Percentiles rank a stretch among this genome's conserved stretches.
Evolutionary conservation across 2,888 invertebrate species (phyloP).

Genomic region (Diabrotica balteata): DNA sequence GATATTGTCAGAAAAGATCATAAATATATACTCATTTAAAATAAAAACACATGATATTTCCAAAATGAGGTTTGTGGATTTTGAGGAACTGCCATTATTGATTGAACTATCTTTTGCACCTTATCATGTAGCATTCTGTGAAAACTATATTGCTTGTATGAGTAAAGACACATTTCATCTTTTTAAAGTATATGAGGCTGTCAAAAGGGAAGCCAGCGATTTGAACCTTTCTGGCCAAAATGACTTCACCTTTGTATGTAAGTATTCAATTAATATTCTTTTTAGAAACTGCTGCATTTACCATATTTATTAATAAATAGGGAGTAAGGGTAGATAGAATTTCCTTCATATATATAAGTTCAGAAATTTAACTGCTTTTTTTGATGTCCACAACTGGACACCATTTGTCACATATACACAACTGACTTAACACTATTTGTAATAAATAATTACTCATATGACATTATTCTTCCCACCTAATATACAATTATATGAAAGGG

Average conservation of each 20-base stretch:
- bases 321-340: not conserved
- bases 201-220: constrained; percentile 34
- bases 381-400: no score
- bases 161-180: constrained; percentile 69
- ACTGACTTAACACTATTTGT: no score
- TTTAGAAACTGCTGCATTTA: not conserved
- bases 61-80: constrained; percentile 73
- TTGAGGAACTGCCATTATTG: constrained; percentile 71
- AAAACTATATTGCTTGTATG: constrained; percentile 73
- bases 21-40: constrained; percentile 67
- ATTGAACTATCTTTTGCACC: constrained; percentile 71
- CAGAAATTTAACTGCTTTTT: no score
- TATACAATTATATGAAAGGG: no score
- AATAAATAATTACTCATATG: no score
- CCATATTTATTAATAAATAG: not conserved
- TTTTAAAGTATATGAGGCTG: constrained; percentile 62
- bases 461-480: no score
- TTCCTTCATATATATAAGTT: no score
- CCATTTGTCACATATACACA: no score
- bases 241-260: constrained; percentile 53
- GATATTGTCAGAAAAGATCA: constrained; percentile 59
- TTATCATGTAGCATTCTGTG: constrained; percentile 67
- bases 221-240: constrained; percentile 37
- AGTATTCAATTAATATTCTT: constrained; percentile 33
- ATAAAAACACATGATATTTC: constrained; percentile 73